Percentiles rank a stretch among this genome's conserved stretches.
Conservation (phyloP, 2,888 invertebrate genomes). For the Spicauda simplicius region DNA sequence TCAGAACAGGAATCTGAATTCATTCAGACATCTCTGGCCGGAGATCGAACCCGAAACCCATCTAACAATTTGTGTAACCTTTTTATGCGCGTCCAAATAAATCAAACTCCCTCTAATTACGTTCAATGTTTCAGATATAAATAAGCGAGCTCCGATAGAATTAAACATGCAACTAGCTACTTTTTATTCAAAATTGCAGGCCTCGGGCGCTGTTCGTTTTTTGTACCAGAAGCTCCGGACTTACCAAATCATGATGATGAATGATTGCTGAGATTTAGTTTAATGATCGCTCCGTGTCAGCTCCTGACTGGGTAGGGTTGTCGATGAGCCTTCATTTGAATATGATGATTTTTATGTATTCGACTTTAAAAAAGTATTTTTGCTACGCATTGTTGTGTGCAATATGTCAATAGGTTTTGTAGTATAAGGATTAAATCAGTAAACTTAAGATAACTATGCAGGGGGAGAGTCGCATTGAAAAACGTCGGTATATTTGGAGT, state of each 20-base stretch:
- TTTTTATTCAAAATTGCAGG: conserved; percentile 30
- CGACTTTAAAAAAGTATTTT: no score
- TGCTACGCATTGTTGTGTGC: no score
- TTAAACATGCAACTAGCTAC: conserved; percentile 22
- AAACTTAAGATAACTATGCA: no score
- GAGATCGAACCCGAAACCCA: no score
- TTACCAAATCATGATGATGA: conserved; percentile 80
- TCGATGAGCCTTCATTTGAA: not conserved
- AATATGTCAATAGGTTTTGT: no score
- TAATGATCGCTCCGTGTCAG: conserved; percentile 66
- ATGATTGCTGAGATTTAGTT: conserved; percentile 80
- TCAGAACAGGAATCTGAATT: no score
- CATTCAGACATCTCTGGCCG: no score
- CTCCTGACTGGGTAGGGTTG: conserved; percentile 26
- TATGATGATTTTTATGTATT: no score
- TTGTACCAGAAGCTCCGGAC: conserved; percentile 63
- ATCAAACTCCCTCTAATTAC: not conserved
- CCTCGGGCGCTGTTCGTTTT: conserved; percentile 39
- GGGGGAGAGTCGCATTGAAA: no score
- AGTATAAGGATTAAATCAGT: no score
- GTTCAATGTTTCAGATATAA: not conserved
- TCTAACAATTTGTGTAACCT: no score
- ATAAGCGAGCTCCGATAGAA: conserved; percentile 1
- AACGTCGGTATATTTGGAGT: no score
- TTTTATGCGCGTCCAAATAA: not conserved